Evolutionary conservation across 2,797 vertebrate species (phyloP), one percentile per base, ranked within the genome.

Genomic region (Acomys russatus): DNA sequence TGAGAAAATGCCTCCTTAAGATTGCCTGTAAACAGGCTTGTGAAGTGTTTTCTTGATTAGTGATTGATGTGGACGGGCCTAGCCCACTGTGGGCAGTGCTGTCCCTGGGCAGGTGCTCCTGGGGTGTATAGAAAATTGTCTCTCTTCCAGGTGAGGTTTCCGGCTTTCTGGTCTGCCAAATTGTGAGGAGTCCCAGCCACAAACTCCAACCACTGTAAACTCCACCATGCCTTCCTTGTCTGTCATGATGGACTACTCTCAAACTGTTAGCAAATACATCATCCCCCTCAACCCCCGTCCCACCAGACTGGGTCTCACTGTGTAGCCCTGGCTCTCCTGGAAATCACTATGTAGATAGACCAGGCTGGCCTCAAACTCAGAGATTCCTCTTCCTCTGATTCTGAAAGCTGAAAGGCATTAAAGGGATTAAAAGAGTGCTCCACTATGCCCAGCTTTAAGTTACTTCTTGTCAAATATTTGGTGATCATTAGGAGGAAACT

Each of bases 281-380:
- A 33, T 86, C 23, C 3, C 3, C 9, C 18, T 28, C 15, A 2
- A 12, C 20, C 4, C 2, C 61, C 1, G 14, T 9, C 0, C 0
- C 9, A 9, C 80, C 25, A 77, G 25, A 77, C 38, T 20, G 25
- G 17, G 25, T 66, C 28, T 66, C 63, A 49, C 44, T 25, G 25
- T 61, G 20, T 61, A 82, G 22, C 56, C 8, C 70, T 77, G 44
- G 74, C 14, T 77, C 12, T 51, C 74, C 44, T 77, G 44, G 74
- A 51, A 77, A 14, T 49, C 44, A 77, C 74, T 18, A 54, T 33
- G 18, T n/a, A 79, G 51, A 56, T n/a, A 79, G 51, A 56, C 3
- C 76, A 78, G 30, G 28, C 28, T 78, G 54, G 10, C 33, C 78
- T 35, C 11, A n/a, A n/a, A 79, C 78, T 79, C 78, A 56, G 18